Evolutionary conservation across 2,797 vertebrate genomes (phyloP).

Genomic region (Hozukius guyotensis): DNA sequence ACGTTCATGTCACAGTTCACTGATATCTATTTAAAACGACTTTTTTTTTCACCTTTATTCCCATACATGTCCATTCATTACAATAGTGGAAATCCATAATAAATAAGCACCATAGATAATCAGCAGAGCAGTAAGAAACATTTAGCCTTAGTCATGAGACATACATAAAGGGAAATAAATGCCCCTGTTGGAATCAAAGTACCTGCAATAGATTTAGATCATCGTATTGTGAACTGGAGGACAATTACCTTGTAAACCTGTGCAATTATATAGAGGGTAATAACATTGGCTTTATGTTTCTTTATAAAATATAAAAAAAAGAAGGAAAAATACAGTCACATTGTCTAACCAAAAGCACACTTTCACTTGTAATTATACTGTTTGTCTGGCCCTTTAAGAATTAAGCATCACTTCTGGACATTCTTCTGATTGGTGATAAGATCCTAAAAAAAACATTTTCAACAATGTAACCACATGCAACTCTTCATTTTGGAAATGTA

Average conservation of each 20-base stretch:
- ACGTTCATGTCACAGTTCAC: neutral
- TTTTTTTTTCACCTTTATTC: constrained; percentile 61
- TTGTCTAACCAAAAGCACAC: constrained; percentile 41
- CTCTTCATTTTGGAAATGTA: neutral
- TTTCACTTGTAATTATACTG: constrained; percentile 34
- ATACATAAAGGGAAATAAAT: constrained; percentile 24
- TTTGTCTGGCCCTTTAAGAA: constrained; percentile 9
- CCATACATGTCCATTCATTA: constrained; percentile 67
- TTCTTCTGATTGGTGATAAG: constrained; percentile 19
- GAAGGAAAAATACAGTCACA: constrained; percentile 39
- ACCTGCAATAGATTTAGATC: constrained; percentile 26
- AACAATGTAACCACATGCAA: constrained; percentile 54
- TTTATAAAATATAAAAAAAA: constrained; percentile 30
- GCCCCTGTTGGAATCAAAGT: constrained; percentile 23
- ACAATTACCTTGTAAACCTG: constrained; percentile 45
- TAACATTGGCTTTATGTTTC: constrained; percentile 23
- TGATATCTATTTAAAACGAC: neutral
- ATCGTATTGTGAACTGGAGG: neutral
- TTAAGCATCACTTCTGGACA: neutral
- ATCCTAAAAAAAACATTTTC: constrained; percentile 18
- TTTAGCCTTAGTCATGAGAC: constrained; percentile 29
- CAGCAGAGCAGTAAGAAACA: constrained; percentile 58
- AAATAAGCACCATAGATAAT: constrained; percentile 76
- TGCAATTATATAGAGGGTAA: constrained; percentile 29
- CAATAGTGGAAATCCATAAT: constrained; percentile 72